phyloP scores from a whole-genome alignment of 2,888 invertebrate genomes.

The Phaedon cochleariae region DNA sequence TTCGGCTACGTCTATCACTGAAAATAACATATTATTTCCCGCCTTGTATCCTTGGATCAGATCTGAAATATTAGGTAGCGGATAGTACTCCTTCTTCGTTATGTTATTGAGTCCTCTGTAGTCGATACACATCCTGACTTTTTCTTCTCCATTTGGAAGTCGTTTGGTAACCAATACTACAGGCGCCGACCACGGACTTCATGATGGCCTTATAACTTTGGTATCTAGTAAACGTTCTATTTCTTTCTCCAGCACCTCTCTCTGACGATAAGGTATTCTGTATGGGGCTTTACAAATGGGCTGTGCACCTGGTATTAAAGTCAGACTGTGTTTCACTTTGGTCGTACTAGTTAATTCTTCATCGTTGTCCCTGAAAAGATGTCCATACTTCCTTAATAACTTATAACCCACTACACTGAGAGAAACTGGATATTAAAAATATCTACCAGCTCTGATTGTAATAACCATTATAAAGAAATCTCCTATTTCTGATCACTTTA shows the following conservation, averaged over 20 bases:
- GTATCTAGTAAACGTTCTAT: slow-evolving; percentile 19
- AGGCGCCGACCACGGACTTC: slow-evolving; percentile 28
- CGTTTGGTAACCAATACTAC: slow-evolving; percentile 25
- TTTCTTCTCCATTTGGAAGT: slow-evolving; percentile 22
- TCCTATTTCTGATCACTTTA: too few species aligned
- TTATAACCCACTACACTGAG: too few species aligned
- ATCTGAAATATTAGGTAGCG: slow-evolving; percentile 20
- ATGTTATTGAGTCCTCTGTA: slow-evolving; percentile 21
- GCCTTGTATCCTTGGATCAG: slow-evolving; percentile 21
- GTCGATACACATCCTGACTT: slow-evolving; percentile 30
- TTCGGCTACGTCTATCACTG: slow-evolving; percentile 29
- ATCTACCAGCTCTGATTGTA: too few species aligned
- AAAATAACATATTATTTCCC: slow-evolving; percentile 15
- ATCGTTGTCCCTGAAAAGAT: slow-evolving; percentile 19
- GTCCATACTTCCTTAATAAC: slow-evolving; percentile 1
- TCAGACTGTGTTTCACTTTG: slow-evolving; percentile 19
- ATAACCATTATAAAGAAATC: too few species aligned
- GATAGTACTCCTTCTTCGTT: slow-evolving; percentile 25
- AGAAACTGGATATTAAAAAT: too few species aligned
- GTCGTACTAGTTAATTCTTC: slow-evolving; percentile 25
- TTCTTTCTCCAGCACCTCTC: slow-evolving; percentile 20
- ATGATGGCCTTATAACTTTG: slow-evolving; percentile 24
- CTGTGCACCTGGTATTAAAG: slow-evolving; percentile 17
- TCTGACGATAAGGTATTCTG: slow-evolving; percentile 25
- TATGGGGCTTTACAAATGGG: slow-evolving; percentile 22